phyloP scores from a whole-genome alignment of 2,888 invertebrate genomes.

The Hydrotaea diabolus region DNA sequence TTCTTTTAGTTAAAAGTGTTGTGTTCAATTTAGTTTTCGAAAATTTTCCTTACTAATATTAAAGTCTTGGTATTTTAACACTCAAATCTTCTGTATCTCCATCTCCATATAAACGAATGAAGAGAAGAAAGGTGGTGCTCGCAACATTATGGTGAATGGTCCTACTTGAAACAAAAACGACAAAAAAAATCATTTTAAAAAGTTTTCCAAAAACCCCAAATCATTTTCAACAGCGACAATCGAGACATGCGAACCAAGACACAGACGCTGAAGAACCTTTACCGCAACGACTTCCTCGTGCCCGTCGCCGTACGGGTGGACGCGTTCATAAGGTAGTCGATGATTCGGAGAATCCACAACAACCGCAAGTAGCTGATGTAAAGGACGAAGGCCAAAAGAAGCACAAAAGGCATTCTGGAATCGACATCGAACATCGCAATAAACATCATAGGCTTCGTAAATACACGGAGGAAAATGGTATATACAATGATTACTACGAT shows the following conservation, averaged over 20 bases:
- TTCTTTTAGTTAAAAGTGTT: neutral
- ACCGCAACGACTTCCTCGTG: neutral
- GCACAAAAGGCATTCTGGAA: no score
- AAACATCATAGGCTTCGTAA: constrained; percentile 50
- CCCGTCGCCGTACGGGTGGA: neutral
- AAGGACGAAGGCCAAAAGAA: neutral
- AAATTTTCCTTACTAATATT: constrained; percentile 23
- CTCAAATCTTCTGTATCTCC: neutral
- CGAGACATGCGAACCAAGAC: neutral
- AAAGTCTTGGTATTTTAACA: neutral
- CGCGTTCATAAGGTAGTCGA: neutral
- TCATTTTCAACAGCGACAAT: constrained; percentile 37
- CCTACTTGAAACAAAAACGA: neutral
- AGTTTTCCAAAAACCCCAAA: neutral
- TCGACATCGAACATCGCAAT: constrained; percentile 52
- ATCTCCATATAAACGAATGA: neutral
- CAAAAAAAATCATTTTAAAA: neutral
- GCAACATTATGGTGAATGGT: constrained; percentile 29
- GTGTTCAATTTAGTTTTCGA: neutral
- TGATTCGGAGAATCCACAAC: no score
- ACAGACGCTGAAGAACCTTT: neutral
- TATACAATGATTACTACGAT: neutral
- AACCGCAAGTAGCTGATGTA: constrained; percentile 5
- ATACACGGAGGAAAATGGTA: neutral
- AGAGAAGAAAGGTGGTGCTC: neutral